Evolutionary conservation across 2,113 vertebrate genomes (phyloP).

Genomic region (Pungitius pungitius): DNA sequence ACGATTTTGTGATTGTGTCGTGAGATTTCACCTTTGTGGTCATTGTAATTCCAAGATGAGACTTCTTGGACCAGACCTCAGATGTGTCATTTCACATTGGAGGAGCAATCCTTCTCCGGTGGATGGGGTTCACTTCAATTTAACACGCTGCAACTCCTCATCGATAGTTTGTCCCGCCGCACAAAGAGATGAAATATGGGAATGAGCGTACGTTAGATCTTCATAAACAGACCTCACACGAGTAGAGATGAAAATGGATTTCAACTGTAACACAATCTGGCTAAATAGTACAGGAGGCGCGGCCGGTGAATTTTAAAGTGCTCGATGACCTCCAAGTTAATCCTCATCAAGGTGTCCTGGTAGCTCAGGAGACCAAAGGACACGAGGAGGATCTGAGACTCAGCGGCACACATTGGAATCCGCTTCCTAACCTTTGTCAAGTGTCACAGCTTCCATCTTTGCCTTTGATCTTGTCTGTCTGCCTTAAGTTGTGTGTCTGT

Average conservation of each 20-base stretch:
- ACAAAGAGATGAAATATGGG: slow-evolving; percentile 50
- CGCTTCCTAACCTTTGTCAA: slow-evolving; percentile 14
- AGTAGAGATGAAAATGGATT: slow-evolving; percentile 60
- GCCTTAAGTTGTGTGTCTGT: neutral
- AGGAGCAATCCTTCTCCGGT: slow-evolving; percentile 53
- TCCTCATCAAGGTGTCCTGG: slow-evolving; percentile 27
- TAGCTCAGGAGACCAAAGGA: slow-evolving; percentile 31
- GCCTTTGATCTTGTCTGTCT: neutral
- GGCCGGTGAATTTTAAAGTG: slow-evolving; percentile 50
- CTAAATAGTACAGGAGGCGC: slow-evolving; percentile 29
- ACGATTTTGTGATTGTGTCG: slow-evolving; percentile 34
- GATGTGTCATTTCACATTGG: slow-evolving; percentile 45
- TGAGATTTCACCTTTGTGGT: slow-evolving; percentile 24
- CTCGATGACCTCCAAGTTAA: slow-evolving; percentile 54
- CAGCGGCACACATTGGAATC: slow-evolving; percentile 20
- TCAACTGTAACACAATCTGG: slow-evolving; percentile 35
- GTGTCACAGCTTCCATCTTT: neutral
- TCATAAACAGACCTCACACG: slow-evolving; percentile 46
- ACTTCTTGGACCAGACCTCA: slow-evolving; percentile 50
- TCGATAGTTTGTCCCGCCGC: slow-evolving; percentile 52
- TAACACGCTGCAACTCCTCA: slow-evolving; percentile 55
- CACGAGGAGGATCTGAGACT: slow-evolving; percentile 23
- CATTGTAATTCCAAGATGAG: slow-evolving; percentile 49
- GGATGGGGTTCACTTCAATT: slow-evolving; percentile 57
- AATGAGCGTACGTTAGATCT: slow-evolving; percentile 45